Conservation (phyloP, 2,888 invertebrate genomes). For the Exephanes ischioxanthus region DNA sequence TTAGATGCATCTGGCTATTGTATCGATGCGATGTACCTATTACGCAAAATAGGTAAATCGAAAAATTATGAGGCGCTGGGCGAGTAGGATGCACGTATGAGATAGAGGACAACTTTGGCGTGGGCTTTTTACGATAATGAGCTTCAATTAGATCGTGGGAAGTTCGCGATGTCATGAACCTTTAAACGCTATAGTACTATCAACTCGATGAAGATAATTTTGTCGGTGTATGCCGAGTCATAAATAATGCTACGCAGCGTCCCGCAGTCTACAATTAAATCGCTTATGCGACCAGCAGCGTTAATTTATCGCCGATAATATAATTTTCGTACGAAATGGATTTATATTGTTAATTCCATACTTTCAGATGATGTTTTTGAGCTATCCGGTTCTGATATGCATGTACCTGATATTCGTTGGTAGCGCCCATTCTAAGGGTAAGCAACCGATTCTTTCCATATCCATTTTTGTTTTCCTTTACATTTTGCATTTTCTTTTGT, state of each 20-base stretch:
- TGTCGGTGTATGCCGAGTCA: neutral
- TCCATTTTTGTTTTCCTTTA: neutral
- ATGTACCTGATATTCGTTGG: neutral
- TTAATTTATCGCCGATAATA: neutral
- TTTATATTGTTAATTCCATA: neutral
- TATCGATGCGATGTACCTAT: neutral
- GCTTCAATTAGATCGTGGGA: conserved; percentile 6
- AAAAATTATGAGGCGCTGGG: neutral
- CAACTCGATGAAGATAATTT: conserved; percentile 7
- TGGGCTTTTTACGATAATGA: conserved; percentile 45
- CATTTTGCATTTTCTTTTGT: neutral
- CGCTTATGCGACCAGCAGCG: neutral
- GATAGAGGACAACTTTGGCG: conserved; percentile 12
- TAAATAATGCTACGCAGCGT: neutral
- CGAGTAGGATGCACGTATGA: neutral
- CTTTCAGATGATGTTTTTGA: conserved; percentile 48
- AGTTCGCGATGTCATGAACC: conserved; percentile 35
- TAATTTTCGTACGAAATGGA: neutral
- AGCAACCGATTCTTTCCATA: neutral
- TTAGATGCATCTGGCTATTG: neutral
- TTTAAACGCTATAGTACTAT: conserved; percentile 10
- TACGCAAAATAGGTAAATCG: neutral
- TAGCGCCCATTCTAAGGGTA: conserved; percentile 13
- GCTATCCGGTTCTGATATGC: conserved; percentile 31
- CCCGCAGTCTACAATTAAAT: conserved; percentile 4